Base-by-base conservation (phyloP, 53 echinoderm and acorn worm species). In the Actinopyga echinites region DNA sequence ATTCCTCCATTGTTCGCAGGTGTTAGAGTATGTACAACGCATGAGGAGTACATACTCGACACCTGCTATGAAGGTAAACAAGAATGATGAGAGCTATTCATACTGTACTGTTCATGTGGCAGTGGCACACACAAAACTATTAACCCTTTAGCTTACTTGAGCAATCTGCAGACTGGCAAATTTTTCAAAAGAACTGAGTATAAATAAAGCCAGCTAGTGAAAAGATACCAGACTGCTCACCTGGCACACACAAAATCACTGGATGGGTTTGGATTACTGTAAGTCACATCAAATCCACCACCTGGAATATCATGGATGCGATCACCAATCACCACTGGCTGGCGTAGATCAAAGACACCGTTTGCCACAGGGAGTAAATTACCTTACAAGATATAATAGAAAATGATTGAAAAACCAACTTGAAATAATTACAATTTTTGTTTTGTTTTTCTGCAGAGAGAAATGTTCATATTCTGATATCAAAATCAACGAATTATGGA, bases 271-370 rank as follows among this genome's bases (percentile, higher is more conserved):
- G 79, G 64, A 38, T 91, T 79, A 20, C 90, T 89, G 83, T 82
- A 95, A 57, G 86, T 91, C 82, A 91, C 83, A 74, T 95, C 95
- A 71, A 89, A 93, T 20, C 95, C 95, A 56, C 90, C 87, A 0
- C 88, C 90, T 29, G 92, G 89, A 40, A 91, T 91, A 56, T 91
- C 89, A 65, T 89, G 79, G 29, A 95, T 85, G 9, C 88, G 82
- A 45, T 93, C 93, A 29, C 66, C 81, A 23, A 95, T 78, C 23
- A 57, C 35, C 0, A 89, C 79, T 13, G 91, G 85, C 56, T 83
- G 79, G 30, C 93, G 77, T 21, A 95, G 63, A 85, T 95, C 95
- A 88, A 82, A 95, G 59, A 93, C 79, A 1, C 93, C 87, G 63
- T 84, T 80, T 60, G 85, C 45, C 30, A 95, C 95, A 19, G 87